Conservation (phyloP, 2,113 vertebrate species). For the Xiphorhynchus elegans region DNA sequence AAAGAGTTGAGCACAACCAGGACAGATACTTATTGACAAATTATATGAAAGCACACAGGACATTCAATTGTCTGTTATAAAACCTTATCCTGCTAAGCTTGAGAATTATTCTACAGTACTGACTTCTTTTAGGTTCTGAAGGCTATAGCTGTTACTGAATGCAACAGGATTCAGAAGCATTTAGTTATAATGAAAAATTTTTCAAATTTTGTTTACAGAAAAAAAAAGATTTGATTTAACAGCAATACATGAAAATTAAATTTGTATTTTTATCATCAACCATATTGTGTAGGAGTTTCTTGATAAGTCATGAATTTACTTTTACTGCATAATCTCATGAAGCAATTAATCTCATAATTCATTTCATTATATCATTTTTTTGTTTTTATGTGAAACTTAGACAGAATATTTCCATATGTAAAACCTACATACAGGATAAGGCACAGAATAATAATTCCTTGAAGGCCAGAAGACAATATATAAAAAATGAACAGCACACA, state of each 20-base stretch:
- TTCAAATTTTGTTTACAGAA: not conserved
- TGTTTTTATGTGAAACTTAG: not conserved
- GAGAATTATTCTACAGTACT: not conserved
- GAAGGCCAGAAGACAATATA: not conserved
- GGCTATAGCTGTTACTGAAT: not conserved
- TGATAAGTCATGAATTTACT: not conserved
- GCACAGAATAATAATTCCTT: not conserved
- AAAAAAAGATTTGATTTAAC: not conserved
- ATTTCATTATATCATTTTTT: not conserved
- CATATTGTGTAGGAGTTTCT: not conserved
- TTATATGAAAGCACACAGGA: not conserved
- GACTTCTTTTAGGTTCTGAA: not conserved
- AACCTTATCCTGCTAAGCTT: not conserved
- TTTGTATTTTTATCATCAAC: not conserved
- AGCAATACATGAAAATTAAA: not conserved
- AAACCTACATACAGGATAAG: not conserved
- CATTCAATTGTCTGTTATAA: not conserved
- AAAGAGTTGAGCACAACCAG: not conserved
- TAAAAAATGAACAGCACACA: not conserved
- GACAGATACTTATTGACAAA: not conserved
- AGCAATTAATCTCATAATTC: not conserved
- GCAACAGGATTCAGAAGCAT: not conserved
- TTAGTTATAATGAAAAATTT: not conserved
- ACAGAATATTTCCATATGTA: not conserved
- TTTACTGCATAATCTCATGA: not conserved